phyloP scores from a whole-genome alignment of 2,113 vertebrate genomes.

The Prinia subflava region DNA sequence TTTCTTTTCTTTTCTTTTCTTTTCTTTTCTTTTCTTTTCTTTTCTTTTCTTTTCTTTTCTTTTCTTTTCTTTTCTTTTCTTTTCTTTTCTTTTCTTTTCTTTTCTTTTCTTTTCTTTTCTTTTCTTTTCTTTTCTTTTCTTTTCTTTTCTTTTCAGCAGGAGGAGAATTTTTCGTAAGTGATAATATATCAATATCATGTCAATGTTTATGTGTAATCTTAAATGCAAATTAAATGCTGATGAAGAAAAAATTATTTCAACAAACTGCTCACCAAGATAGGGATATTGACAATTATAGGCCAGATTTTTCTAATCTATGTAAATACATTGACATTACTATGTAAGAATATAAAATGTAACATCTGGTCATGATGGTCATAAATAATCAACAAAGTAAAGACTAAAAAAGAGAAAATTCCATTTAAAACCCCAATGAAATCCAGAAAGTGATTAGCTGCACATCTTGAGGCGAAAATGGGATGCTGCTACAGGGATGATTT shows the following conservation, averaged over 20 bases:
- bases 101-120: too few relatives aligned
- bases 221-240: background rate
- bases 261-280: background rate
- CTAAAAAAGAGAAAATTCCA: background rate
- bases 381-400: background rate
- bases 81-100: background rate
- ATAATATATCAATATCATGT: background rate
- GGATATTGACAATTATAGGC: background rate
- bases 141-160: background rate
- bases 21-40: too few relatives aligned
- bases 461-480: background rate
- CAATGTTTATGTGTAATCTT: background rate
- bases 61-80: background rate
- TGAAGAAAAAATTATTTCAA: background rate
- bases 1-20: too few relatives aligned
- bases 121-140: background rate
- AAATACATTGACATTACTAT: background rate
- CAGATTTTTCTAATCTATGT: background rate
- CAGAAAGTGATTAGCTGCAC: background rate
- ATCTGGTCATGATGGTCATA: background rate
- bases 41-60: too few relatives aligned
- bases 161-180: background rate
- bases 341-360: background rate
- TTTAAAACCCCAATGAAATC: background rate
- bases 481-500: background rate